These are phyloP conservation scores for Drosophila miranda DNA, from an alignment of 1,140 invertebrate species.

Conservation along the genomic window DNA sequence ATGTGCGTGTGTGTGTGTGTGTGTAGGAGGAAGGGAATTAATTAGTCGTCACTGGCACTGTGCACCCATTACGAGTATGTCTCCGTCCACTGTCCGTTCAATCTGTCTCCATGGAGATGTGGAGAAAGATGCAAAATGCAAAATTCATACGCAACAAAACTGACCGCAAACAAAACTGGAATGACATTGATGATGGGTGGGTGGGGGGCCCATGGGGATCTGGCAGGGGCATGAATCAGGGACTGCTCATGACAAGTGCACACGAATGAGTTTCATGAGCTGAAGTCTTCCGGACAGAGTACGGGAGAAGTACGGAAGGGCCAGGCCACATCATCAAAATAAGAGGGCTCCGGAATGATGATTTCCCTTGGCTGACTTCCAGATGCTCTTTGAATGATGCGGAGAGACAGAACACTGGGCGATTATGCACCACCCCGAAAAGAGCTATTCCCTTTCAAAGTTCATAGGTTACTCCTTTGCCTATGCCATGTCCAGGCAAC, in stretches of 20 bases:
- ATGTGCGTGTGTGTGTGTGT: no score
- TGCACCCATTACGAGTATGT: constrained; percentile 8
- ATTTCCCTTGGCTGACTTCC: not conserved
- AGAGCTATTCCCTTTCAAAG: no score
- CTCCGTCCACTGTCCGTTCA: not conserved
- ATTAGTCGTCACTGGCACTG: constrained; percentile 41
- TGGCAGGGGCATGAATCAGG: constrained; percentile 1
- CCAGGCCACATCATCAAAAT: not conserved
- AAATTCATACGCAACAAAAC: constrained; percentile 23
- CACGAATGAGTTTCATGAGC: constrained; percentile 56
- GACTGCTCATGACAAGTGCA: constrained; percentile 54
- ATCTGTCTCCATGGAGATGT: constrained; percentile 6
- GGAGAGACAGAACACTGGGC: not conserved
- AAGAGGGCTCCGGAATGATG: not conserved
- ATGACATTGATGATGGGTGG: constrained; percentile 7
- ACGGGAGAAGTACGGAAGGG: not conserved
- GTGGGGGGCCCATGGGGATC: constrained; percentile 12
- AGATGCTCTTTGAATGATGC: not conserved
- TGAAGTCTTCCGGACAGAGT: constrained; percentile 27
- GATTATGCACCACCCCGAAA: no score
- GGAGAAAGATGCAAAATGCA: constrained; percentile 1
- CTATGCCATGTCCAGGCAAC: not conserved
- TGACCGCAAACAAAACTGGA: constrained; percentile 35
- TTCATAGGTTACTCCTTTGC: no score
- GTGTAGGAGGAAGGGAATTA: constrained; percentile 11